phyloP scores from a whole-genome alignment of 2,113 vertebrate genomes.

The Chamaea fasciata region DNA sequence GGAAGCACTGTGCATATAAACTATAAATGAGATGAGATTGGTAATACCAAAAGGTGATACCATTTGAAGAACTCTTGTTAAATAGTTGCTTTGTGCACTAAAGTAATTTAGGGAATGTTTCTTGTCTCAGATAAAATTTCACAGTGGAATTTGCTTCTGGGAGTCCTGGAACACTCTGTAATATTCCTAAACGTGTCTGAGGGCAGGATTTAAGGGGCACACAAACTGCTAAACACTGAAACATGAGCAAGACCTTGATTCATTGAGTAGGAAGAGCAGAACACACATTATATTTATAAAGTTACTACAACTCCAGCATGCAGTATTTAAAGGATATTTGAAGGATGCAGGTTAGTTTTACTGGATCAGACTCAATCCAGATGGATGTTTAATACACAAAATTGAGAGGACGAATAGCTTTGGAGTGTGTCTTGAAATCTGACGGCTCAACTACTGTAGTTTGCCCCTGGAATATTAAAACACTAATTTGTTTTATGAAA shows the following conservation, averaged over 20 bases:
- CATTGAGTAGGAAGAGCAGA: background rate
- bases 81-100: background rate
- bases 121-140: background rate
- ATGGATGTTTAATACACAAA: background rate
- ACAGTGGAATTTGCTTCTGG: background rate
- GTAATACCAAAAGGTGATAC: background rate
- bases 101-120: background rate
- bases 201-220: background rate
- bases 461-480: conserved; percentile 6
- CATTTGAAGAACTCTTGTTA: background rate
- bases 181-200: background rate
- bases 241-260: background rate
- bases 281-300: background rate
- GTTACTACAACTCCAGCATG: background rate
- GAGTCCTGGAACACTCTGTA: background rate
- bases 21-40: background rate
- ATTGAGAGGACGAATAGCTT: background rate
- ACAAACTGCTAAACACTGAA: background rate
- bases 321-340: background rate
- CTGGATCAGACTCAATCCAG: background rate
- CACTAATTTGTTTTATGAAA: background rate
- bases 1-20: background rate
- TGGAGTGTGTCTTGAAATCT: background rate
- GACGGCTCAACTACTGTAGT: background rate
- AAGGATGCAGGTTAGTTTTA: background rate